Base-by-base conservation (phyloP, 1,140 invertebrate species). In the Cherax destructor region DNA sequence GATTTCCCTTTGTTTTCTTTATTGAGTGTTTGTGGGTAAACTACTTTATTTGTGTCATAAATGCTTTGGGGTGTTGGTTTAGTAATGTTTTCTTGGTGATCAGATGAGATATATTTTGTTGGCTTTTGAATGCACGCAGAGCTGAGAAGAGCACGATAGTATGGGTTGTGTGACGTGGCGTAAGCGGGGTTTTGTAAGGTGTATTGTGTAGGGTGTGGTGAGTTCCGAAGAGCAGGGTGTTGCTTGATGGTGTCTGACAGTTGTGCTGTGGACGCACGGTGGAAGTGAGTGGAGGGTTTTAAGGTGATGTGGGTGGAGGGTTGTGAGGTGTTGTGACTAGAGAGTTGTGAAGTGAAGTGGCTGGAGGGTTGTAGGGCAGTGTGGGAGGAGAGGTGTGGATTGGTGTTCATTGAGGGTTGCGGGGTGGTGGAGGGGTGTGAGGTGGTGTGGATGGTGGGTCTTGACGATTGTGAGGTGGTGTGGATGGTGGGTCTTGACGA, bases 1-100 rank as follows among this genome's bases (percentile, higher is more conserved):
- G n/a, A 13, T 69, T 47, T 76, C 3, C 9, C 78, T 50, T 79
- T 30, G 59, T 88, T 92, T 92, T 88, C 91, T 87, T 92, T 92
- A 59, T 88, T 72, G 18, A 11, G 11, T 3, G 88, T 77, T 88
- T 72, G 49, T 77, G 65, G 91, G 80, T 47, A 18, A 18, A 74
- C 86, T 79, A 52, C 9, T 56, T 47, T 49, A 69, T 52, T 69
- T 30, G 52, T n/a, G 16, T 56, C 52, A 9, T 10, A 56, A 1
- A 56, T 13, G 52, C 3, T 56, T 56, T 83, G 49, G 50, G 5
- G 80, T 83, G 4, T 0, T 13, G 72, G 72, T 11, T 76, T 76
- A 10, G 30, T 41, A 41, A 10, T 41, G 9, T 76, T 76, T 9
- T 24, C 72, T 76, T n/a, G n/a, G 16, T 30, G 77, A 18, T 30